A percentile compares a stretch with the other conserved stretches of the same genome.
These are phyloP conservation scores for Cynopterus brachyotis DNA, from an alignment of 2,113 vertebrate genomes.

Conservation along the genomic window DNA sequence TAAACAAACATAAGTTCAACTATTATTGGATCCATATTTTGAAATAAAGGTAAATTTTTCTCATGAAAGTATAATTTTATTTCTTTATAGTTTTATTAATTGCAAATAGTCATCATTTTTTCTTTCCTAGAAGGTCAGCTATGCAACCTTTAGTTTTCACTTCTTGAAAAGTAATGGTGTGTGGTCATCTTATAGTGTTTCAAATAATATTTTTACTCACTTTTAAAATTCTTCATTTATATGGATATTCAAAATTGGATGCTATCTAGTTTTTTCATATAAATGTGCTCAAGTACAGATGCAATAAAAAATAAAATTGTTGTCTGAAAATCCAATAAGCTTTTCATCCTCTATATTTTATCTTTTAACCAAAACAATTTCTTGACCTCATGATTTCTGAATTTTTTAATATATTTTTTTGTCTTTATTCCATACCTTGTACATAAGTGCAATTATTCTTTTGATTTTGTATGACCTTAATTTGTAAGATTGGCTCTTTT, in stretches of 20 bases:
- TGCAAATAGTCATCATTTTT: background rate
- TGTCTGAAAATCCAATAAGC: background rate
- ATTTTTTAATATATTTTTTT: background rate
- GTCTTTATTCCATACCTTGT: background rate
- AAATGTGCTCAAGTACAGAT: background rate
- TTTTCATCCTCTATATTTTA: background rate
- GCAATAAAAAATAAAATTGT: background rate
- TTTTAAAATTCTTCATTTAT: background rate
- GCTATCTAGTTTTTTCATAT: background rate
- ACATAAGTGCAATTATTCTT: background rate
- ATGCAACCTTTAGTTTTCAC: background rate
- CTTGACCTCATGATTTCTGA: background rate
- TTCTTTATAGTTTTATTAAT: background rate
- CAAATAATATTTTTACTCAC: background rate
- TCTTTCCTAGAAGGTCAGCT: background rate
- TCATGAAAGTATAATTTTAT: background rate
- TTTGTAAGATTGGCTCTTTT: background rate
- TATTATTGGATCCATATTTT: background rate
- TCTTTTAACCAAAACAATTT: background rate
- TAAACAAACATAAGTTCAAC: constrained; percentile 26
- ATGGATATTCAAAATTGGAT: background rate
- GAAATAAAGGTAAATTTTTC: background rate
- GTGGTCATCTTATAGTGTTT: background rate
- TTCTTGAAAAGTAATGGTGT: background rate
- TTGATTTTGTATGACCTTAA: background rate